Evolutionary conservation across 2,797 vertebrate genomes (phyloP), one percentile per base, ranked within the genome.

Genomic region (Poecilia picta): DNA sequence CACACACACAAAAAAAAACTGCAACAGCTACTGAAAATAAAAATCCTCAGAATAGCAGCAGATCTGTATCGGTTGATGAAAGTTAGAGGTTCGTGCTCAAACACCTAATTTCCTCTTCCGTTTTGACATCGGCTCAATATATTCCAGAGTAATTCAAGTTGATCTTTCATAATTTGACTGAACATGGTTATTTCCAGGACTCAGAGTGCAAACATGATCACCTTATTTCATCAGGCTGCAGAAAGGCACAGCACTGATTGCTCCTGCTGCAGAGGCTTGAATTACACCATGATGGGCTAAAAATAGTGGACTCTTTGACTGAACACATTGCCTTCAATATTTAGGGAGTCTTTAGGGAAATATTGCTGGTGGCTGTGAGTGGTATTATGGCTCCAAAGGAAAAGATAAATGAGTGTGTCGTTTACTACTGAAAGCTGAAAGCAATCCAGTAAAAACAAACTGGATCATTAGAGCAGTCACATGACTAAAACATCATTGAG

Each of bases 241-340:
- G 85, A 45, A 15, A 80, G 75, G 80, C 76, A 83, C 82, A 83
- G 85, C 28, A 23, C 87, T 45, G 73, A 77, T 85, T 84, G 88
- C 83, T 83, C 51, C 86, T 55, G 88, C 85, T 80, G 85, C 62
- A 82, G 83, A 76, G 81, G 88, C 51, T 93, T 88, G 91, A 92
- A 89, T 93, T 92, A 92, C 90, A 92, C 92, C 86, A 86, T 73
- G 82, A 88, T 18, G 86, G 57, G 83, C 92, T 94, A 93, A 93
- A 93, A 91, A 94, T 94, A 93, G 90, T 86, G 84, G 80, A 72
- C 88, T 82, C 80, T 83, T 79, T 86, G 79, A 83, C 84, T 82
- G 87, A 91, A 87, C 82, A 80, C 82, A 80, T 68, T 72, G 73
- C 80, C 72, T 83, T 91, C 90, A 89, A 92, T 92, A 90, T 92